Evolutionary conservation across 1,140 invertebrate genomes (phyloP).

Genomic region (Diachasmimorpha longicaudata): DNA sequence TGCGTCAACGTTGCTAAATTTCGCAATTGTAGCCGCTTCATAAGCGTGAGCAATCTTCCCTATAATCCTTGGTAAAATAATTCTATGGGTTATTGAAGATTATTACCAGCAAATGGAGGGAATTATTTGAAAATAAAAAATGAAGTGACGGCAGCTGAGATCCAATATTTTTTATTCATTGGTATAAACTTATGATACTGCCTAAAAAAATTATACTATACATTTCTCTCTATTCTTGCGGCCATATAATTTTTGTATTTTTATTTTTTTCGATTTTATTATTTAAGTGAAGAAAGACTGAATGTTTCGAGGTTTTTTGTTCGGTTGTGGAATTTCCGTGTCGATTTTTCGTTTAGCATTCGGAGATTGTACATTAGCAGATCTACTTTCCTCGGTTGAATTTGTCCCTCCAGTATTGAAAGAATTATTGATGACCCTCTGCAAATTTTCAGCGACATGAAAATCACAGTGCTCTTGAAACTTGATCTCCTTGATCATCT

Average conservation of each 20-base stretch:
- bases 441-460: conserved; percentile 73
- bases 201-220: background rate
- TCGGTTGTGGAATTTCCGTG: conserved; percentile 8
- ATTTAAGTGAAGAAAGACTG: conserved; percentile 24
- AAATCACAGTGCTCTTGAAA: conserved; percentile 73
- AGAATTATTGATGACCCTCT: conserved; percentile 59
- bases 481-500: conserved; percentile 65
- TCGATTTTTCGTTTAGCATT: conserved; percentile 19
- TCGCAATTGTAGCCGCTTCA: too few relatives aligned
- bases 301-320: conserved; percentile 30
- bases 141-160: too few relatives aligned
- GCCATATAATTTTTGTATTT: background rate
- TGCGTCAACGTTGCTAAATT: too few relatives aligned
- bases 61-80: too few relatives aligned
- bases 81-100: too few relatives aligned
- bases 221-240: background rate
- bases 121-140: too few relatives aligned
- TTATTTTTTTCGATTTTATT: too few relatives aligned
- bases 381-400: background rate
- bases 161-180: background rate
- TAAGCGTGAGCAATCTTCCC: too few relatives aligned
- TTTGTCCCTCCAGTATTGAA: background rate
- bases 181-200: background rate
- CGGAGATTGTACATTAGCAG: background rate
- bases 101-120: too few relatives aligned